Base-by-base conservation (phyloP, 2,888 invertebrate species). In the Graphium colonna region DNA sequence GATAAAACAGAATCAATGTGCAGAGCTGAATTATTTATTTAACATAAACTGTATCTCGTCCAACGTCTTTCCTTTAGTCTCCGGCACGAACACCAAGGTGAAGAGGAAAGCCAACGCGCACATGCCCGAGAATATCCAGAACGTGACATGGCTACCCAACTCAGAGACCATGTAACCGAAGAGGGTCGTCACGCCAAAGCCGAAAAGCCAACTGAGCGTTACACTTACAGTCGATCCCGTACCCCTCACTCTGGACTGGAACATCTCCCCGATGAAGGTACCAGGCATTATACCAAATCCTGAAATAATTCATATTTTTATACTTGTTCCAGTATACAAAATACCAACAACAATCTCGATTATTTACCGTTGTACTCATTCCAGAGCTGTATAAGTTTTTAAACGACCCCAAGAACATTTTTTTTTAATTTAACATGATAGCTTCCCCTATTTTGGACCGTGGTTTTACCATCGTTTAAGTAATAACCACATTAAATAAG, bases 11-110 rank as follows among this genome's bases (percentile, higher is more conserved):
- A 36, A 26, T n/a, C 12, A 28, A 28, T 1, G 69, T 76, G 56
- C 2, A 12, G 12, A 15, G 56, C 2, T 8, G 39, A 36, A 12
- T 61, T 38, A 58, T 62, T 60, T 60, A 52, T 38, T 60, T 39
- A 93, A 78, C 61, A 91, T 90, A 58, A 91, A 88, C 72, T 94
- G 93, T 64, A 96, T 96, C 75, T 96, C 92, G 63, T 93, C 92
- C 45, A 95, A 83, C 51, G 93, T 93, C 71, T 94, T 92, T 0
- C 95, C 95, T 73, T 94, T 95, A 0, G 96, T 96, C 79, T 96
- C 96, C 16, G 96, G 95, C 0, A 96, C 89, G 42, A 92, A 80
- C 40, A 92, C 85, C 4, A 91, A 69, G 0, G 93, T 91, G 71
- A 95, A 96, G 46, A 93, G 73, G 57, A 92, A 92, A 0, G 92